These are phyloP conservation scores for Drosophila flavopinicola DNA, from an alignment of 2,888 invertebrate genomes.

Conservation along the genomic window DNA sequence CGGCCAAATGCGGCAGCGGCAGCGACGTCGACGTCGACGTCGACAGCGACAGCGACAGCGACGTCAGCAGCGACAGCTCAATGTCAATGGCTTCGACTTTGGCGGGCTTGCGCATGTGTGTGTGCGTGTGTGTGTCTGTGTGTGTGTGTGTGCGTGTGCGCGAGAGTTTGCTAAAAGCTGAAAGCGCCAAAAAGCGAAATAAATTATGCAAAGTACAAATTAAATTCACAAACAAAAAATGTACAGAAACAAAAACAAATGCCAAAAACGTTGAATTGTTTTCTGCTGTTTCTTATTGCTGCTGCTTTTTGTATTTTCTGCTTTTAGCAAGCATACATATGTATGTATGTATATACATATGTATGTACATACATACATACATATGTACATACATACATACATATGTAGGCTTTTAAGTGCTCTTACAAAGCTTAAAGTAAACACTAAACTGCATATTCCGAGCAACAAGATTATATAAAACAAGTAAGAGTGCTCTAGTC, in stretches of 20 bases:
- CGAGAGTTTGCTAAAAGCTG: too few relatives aligned
- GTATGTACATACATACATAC: neutral
- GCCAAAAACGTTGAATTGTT: conserved; percentile 56
- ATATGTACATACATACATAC: neutral
- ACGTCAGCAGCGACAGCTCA: conserved; percentile 63
- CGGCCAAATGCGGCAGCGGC: conserved; percentile 66
- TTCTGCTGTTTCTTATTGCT: conserved; percentile 25
- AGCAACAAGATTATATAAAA: too few relatives aligned
- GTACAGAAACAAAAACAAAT: conserved; percentile 14
- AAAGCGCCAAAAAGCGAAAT: conserved; percentile 54
- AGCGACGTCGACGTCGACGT: conserved; percentile 32
- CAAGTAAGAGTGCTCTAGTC: too few relatives aligned
- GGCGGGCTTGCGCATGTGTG: conserved; percentile 9
- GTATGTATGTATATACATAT: neutral
- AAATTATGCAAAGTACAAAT: conserved; percentile 63
- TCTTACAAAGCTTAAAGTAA: conserved; percentile 7
- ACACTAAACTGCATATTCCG: conserved; percentile 12
- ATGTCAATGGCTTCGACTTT: conserved; percentile 66
- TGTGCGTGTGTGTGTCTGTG: conserved; percentile 8
- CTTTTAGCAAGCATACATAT: conserved; percentile 1
- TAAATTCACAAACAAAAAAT: conserved; percentile 34
- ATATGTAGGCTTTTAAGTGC: neutral
- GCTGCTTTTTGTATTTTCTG: conserved; percentile 13
- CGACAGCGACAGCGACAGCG: conserved; percentile 52
- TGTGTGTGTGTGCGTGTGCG: conserved; percentile 15